Evolutionary conservation across 2,113 vertebrate species (phyloP).

Genomic region (Centropristis striata): DNA sequence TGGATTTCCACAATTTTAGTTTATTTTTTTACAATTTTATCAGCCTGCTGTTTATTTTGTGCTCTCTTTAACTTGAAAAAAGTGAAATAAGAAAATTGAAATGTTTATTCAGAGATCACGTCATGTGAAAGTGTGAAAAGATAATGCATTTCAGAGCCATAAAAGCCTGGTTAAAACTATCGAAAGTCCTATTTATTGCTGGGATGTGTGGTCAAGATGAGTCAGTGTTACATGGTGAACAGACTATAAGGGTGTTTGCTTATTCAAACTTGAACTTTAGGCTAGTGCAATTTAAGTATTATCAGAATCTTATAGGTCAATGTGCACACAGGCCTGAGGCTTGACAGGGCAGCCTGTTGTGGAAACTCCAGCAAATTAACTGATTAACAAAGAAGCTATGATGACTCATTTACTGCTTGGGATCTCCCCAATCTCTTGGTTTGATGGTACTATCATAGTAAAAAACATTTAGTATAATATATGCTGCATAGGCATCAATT

Average conservation of each 20-base stretch:
- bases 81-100: not conserved
- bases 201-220: not conserved
- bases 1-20: conserved; percentile 5
- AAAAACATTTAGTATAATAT: conserved; percentile 19
- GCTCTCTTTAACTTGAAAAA: not conserved
- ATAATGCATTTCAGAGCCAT: conserved; percentile 21
- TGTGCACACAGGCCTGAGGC: not conserved
- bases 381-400: not conserved
- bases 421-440: not conserved
- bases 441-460: conserved; percentile 27
- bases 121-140: not conserved
- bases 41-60: conserved; percentile 18
- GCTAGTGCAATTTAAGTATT: not conserved
- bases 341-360: not conserved
- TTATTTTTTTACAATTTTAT: not conserved
- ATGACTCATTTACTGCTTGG: not conserved
- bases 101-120: conserved; percentile 1
- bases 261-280: conserved; percentile 33
- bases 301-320: not conserved
- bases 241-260: not conserved
- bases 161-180: not conserved
- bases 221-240: conserved; percentile 41
- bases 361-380: not conserved
- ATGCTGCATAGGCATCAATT: conserved; percentile 1
- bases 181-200: conserved; percentile 10